Percentiles rank a stretch among this genome's conserved stretches.
Evolutionary conservation across 2,113 vertebrate genomes (phyloP).

Genomic region (Calyptomena viridis): DNA sequence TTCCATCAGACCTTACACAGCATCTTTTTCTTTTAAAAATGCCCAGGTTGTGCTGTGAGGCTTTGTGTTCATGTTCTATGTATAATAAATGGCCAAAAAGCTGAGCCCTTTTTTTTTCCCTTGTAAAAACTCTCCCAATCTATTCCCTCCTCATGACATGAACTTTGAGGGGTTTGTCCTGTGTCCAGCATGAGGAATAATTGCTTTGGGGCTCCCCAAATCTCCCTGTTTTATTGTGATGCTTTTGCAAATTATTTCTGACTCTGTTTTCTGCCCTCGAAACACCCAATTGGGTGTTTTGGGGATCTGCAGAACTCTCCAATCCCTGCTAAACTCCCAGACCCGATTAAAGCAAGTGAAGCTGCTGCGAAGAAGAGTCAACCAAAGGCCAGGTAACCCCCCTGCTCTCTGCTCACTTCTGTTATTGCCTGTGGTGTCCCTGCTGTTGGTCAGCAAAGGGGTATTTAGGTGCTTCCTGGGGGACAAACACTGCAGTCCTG

Average conservation of each 20-base stretch:
- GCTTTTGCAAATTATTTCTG: neutral
- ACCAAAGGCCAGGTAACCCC: constrained; percentile 91
- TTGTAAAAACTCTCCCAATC: neutral
- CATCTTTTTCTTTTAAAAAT: neutral
- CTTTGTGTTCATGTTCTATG: neutral
- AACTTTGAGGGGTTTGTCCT: neutral
- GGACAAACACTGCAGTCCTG: neutral
- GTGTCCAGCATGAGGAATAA: neutral
- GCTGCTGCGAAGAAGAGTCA: constrained; percentile 97
- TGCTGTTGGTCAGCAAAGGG: neutral
- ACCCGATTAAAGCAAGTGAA: constrained; percentile 94
- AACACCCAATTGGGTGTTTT: neutral
- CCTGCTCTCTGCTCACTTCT: neutral
- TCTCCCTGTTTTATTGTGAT: neutral
- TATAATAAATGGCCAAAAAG: neutral
- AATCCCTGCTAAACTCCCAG: constrained; percentile 92
- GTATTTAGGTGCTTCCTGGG: neutral
- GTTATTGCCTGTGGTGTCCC: neutral
- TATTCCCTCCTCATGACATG: neutral
- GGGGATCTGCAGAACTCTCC: constrained; percentile 80
- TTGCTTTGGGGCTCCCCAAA: neutral
- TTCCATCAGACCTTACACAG: neutral
- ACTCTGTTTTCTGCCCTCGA: neutral
- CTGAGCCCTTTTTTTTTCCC: neutral
- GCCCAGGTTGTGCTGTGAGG: neutral